Base-by-base conservation (phyloP, 2,113 vertebrate genomes). In the Zosterops pallidus region DNA sequence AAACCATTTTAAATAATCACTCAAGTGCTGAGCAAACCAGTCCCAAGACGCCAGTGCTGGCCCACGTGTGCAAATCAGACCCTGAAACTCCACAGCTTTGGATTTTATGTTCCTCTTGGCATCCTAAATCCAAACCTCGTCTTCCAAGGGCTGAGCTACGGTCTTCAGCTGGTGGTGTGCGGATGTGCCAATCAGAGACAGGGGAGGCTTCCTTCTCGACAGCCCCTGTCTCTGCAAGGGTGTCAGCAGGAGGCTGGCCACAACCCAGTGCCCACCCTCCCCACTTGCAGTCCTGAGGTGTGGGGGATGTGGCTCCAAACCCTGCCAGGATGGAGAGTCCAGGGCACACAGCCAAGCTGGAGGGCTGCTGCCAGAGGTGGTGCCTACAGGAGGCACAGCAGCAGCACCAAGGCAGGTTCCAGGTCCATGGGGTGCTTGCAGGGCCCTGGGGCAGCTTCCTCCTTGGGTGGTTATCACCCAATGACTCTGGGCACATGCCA, bases 401-500 rank as follows among this genome's bases (percentile, higher is more conserved):
- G 42, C 7, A 39, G 63, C 29, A 19, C 17, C 2, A 0, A 11
- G 19, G 60, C 52, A 29, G 33, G 0, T 8, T 74, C 18, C 9
- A 3, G 16, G 5, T 11, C 46, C 5, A 2, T 0, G 0, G 41
- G 50, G 52, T 33, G 42, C 49, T 33, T 8, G 39, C 20, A 37
- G 67, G 44, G 56, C 29, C 9, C 29, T 0, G 0, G 5, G 31
- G 39, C 17, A 23, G 16, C 31, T 52, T 35, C 59, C n/a, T 41
- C 16, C 2, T 9, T 3, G 5, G 17, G 64, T 28, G 41, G 7
- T 11, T n/a, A 14, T 0, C 60, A 53, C 26, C 42, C 64, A 9
- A 8, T 1, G 4, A 22, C 16, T 29, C 23, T 0, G 12, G 47
- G 33, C 23, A 44, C 3, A 0, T 1, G n/a, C 11, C 2, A 1